A percentile compares a stretch with the other conserved stretches of the same genome.
These are phyloP conservation scores for Lepidurus apus DNA, from an alignment of 1,140 invertebrate species.

Conservation along the genomic window DNA sequence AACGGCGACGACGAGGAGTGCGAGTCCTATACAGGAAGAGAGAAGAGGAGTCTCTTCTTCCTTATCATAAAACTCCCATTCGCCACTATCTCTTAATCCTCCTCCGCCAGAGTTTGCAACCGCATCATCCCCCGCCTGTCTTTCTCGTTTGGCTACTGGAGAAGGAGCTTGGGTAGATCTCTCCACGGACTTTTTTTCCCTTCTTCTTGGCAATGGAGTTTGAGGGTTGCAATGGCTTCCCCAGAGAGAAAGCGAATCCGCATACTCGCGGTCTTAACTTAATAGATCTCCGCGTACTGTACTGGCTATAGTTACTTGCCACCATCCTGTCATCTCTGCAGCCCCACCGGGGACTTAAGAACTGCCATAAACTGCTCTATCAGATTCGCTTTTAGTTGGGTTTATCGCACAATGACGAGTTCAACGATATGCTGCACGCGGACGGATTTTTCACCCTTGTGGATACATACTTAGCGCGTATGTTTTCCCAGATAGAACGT, in stretches of 20 bases:
- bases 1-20: not conserved
- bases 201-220: not conserved
- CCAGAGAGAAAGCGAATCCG: not conserved
- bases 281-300: not conserved
- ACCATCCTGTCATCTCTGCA: not conserved
- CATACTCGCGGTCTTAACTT: not conserved
- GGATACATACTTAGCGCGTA: too few species aligned
- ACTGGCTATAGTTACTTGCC: not conserved
- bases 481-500: too few species aligned
- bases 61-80: constrained; percentile 22
- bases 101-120: not conserved
- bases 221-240: not conserved
- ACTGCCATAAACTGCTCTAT: not conserved
- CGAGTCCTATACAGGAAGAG: not conserved
- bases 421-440: too few species aligned
- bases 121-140: not conserved
- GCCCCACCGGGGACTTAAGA: not conserved
- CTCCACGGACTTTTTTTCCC: not conserved
- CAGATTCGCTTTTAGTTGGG: not conserved
- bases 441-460: too few species aligned
- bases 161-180: not conserved
- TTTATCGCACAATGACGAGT: too few species aligned
- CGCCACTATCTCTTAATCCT: constrained; percentile 12
- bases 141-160: not conserved
- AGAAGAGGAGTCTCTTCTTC: not conserved